Base-by-base conservation (phyloP, 2,888 invertebrate species). In the Serripes groenlandicus region DNA sequence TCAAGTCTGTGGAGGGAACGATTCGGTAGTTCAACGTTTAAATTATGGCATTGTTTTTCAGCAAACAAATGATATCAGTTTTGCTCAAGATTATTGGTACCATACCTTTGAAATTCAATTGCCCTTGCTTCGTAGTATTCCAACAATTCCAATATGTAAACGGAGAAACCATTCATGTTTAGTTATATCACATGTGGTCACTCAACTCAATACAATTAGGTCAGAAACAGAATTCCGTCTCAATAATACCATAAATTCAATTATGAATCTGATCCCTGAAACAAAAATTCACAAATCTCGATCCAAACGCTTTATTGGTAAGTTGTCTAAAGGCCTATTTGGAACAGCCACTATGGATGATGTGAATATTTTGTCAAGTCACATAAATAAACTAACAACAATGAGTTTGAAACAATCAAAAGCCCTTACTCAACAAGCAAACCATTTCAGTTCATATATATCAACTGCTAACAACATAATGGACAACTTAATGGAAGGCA, bases 321-420 rank as follows among this genome's bases (percentile, higher is more conserved):
- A 77, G 26, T 64, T 86, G 7, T 86, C 84, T 0, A 79, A 78
- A 74, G 72, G 62, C n/a, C 37, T 87, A 0, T 84, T 87, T 76
- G 82, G 82, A 3, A 85, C 85, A n/a, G 87, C 87, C 0, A 87
- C 84, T n/a, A 11, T 70, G 2, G 78, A 77, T 52, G 87, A 83
- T 77, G 78, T 84, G 4, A 69, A 76, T 32, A 75, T 32, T 21
- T 34, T 86, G n/a, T 72, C 71, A 34, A 32, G 64, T 21, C 80
- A 83, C 23, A 73, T 79, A 21, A 66, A 80, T 42, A 23, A 73
- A 11, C 30, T 80, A 18, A 62, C 34, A 5, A 35, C 34, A 15
- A 73, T 56, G 18, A 74, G 60, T 56, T n/a, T 35, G 35, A 56
- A 58, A 23, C n/a, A 79, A 21, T 62, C 62, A 18, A 64, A 66